Conservation (phyloP, 2,797 vertebrate genomes). For the Amniataba percoides region DNA sequence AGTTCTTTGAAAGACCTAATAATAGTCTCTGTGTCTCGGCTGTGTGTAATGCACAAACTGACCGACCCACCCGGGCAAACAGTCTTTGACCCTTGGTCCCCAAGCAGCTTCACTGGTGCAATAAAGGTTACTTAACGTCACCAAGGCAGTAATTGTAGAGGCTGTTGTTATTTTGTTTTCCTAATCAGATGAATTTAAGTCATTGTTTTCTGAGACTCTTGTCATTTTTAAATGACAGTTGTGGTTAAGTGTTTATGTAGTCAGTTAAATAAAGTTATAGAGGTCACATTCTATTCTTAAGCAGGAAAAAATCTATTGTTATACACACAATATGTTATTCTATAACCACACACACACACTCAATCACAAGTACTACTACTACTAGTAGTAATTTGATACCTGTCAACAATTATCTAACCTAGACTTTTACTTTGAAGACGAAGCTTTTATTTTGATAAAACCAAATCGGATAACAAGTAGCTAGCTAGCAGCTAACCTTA, state of each 20-base stretch:
- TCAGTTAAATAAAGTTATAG: background rate
- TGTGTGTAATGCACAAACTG: background rate
- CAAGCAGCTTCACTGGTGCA: background rate
- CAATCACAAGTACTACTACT: no score
- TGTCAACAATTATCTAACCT: background rate
- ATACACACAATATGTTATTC: background rate
- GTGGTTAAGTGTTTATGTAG: background rate
- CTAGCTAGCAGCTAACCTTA: constrained; percentile 1
- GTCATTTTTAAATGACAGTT: background rate
- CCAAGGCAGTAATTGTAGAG: background rate
- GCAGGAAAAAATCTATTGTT: background rate
- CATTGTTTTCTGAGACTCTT: background rate
- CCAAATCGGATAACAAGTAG: constrained; percentile 1
- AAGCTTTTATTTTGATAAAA: constrained; percentile 56
- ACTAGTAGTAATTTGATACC: background rate
- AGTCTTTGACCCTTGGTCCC: background rate
- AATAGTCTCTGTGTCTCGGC: background rate
- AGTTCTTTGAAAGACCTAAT: background rate
- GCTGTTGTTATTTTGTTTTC: background rate
- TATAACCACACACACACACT: no score
- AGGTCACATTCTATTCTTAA: background rate
- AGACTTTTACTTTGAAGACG: constrained; percentile 69
- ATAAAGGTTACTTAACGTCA: background rate
- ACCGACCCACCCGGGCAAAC: background rate
- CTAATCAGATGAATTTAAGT: background rate